phyloP scores from a whole-genome alignment of 2,113 vertebrate genomes.

The Rhizomys pruinosus region DNA sequence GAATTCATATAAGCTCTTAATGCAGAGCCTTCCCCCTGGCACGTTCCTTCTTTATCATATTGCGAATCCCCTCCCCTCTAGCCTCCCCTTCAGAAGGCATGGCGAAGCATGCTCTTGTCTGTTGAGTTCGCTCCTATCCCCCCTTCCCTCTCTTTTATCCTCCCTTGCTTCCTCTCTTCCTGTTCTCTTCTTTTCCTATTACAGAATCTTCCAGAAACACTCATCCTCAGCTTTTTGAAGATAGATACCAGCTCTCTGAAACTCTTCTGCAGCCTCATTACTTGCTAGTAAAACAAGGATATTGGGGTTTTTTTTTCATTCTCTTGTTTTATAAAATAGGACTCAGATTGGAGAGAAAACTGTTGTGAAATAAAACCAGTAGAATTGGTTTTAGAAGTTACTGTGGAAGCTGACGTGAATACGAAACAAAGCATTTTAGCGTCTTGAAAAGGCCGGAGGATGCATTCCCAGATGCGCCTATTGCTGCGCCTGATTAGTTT shows the following conservation, averaged over 20 bases:
- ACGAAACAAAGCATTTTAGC: constrained; percentile 65
- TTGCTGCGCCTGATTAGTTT: not conserved
- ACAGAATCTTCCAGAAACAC: not conserved
- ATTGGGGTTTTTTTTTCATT: not conserved
- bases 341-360: not conserved
- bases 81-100: not conserved
- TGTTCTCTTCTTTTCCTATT: not conserved
- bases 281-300: not conserved
- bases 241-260: not conserved
- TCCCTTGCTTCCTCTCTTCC: not conserved
- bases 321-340: not conserved
- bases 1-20: constrained; percentile 69
- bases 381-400: not conserved
- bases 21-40: not conserved
- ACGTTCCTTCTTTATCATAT: not conserved
- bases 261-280: not conserved
- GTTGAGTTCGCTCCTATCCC: rapidly evolving
- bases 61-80: not conserved
- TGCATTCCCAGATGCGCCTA: not conserved
- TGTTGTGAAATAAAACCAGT: constrained; percentile 22
- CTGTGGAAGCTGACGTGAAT: constrained; percentile 69
- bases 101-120: not conserved
- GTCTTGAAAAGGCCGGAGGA: constrained; percentile 1
- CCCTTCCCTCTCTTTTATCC: too few relatives aligned
- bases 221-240: not conserved